Base-by-base conservation (phyloP, 2,113 vertebrate genomes). In the Ovis canadensis region DNA sequence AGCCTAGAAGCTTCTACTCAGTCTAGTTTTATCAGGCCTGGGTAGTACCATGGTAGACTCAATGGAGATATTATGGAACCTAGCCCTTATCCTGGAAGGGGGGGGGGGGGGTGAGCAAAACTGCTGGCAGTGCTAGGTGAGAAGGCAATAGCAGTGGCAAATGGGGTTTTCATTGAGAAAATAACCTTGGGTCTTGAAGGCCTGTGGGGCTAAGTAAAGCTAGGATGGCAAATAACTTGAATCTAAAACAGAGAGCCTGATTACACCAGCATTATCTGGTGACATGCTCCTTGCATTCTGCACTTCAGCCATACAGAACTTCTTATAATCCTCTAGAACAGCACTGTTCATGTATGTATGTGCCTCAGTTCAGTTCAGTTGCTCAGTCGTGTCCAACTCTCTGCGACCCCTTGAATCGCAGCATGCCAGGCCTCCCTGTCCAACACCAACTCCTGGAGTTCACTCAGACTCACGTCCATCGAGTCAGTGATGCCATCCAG, bases 301-400 rank as follows among this genome's bases (percentile, higher is more conserved):
- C 0, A 74, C 7, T 74, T 94, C 14, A 87, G 55, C n/a, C 7
- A 40, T 25, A 59, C 3, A 25, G 19, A 94, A 78, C 55, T 94
- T 88, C 40, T 92, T 90, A 4, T 85, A 82, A 94, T 71, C 50
- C 25, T 97, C 36, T 67, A 82, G 13, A 93, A 74, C 4, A 11
- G 19, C 48, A 71, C 23, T 87, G 36, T 81, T 80, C n/a, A 94
- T 71, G 48, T 85, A 55, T 11, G 13, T 48, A 52, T 52, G 50
- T 59, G 57, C 23, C 57, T 25, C 57, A 27, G 57, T 59, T n/a
- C 62, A 64, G 16, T 67, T 67, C 33, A 67, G 62, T 67, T 4
- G 17, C 16, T 64, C 27, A 60, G 62, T 67, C 7, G 2, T 67
- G 62, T n/a, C 62, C 0, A 1, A 67, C 33, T 67, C 33, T 67